Percentiles rank a stretch among this genome's conserved stretches.
Conservation (phyloP, 2,113 vertebrate genomes). For the Lampris megalopsis region DNA sequence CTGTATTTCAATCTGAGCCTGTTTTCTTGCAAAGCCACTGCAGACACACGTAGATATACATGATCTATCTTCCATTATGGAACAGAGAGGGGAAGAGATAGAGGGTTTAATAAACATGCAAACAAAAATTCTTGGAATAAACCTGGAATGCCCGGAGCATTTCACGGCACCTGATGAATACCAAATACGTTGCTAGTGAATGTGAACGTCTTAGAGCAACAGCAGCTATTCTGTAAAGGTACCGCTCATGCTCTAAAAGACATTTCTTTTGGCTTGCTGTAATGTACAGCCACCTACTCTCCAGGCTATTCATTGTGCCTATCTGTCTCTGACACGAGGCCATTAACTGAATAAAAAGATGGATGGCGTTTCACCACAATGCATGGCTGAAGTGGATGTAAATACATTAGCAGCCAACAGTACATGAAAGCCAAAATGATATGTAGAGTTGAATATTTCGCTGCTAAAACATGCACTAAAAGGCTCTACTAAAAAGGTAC, state of each 20-base stretch:
- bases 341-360: constrained; percentile 68
- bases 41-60: neutral
- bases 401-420: constrained; percentile 37
- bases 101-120: too few relatives aligned
- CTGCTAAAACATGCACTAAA: neutral
- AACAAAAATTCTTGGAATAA: neutral
- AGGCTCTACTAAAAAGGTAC: neutral
- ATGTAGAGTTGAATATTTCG: neutral
- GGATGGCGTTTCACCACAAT: constrained; percentile 45
- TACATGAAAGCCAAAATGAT: neutral
- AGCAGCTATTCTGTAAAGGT: neutral
- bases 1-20: constrained; percentile 37
- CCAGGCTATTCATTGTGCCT: constrained; percentile 52
- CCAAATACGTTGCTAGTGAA: constrained; percentile 8
- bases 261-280: constrained; percentile 63
- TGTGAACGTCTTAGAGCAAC: constrained; percentile 37
- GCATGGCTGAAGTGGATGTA: constrained; percentile 36
- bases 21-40: constrained; percentile 12
- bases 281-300: constrained; percentile 73
- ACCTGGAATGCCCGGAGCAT: neutral
- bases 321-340: constrained; percentile 60
- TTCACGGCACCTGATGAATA: neutral
- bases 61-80: constrained; percentile 2
- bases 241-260: constrained; percentile 42
- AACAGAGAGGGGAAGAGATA: too few relatives aligned